A percentile compares a stretch with the other conserved stretches of the same genome.
Evolutionary conservation across 2,888 invertebrate genomes (phyloP).

Genomic region (Eupeodes latifasciatus): DNA sequence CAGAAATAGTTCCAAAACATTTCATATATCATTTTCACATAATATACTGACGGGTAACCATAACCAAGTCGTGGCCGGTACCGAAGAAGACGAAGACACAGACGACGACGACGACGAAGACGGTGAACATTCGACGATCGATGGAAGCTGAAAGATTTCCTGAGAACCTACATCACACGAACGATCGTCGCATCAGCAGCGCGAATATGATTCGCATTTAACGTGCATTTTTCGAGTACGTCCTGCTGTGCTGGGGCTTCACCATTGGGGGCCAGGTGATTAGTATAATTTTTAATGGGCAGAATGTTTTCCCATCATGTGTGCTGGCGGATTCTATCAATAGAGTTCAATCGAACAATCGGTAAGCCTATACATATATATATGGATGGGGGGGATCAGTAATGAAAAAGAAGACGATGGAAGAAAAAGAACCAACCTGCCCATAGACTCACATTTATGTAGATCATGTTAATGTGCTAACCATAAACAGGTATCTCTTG

Average conservation of each 20-base stretch:
- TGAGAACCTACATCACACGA: slow-evolving; percentile 18
- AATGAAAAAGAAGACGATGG: too few relatives aligned
- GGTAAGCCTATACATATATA: too few relatives aligned
- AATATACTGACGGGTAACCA: slow-evolving; percentile 56
- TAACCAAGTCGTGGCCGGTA: too few relatives aligned
- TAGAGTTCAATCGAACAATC: slow-evolving; percentile 29
- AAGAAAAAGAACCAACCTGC: slow-evolving; percentile 5
- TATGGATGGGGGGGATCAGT: too few relatives aligned
- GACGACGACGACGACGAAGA: background rate
- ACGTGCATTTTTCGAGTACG: slow-evolving; percentile 59
- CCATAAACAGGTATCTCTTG: slow-evolving; percentile 56
- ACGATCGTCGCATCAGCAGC: slow-evolving; percentile 37
- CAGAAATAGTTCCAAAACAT: slow-evolving; percentile 67
- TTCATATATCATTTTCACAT: slow-evolving; percentile 71
- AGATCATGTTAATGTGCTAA: slow-evolving; percentile 72
- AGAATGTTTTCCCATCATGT: slow-evolving; percentile 58
- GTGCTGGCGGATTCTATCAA: slow-evolving; percentile 66
- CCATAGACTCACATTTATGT: slow-evolving; percentile 37
- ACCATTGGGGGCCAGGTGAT: slow-evolving; percentile 74
- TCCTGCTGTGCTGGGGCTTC: slow-evolving; percentile 71
- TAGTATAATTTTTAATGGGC: slow-evolving; percentile 75
- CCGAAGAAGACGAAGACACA: too few relatives aligned
- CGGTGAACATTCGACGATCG: background rate
- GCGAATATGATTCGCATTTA: slow-evolving; percentile 71
- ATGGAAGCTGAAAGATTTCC: background rate